A percentile compares a stretch with the other conserved stretches of the same genome.
phyloP scores from a whole-genome alignment of 64 coral and sea anemone species.

The Montipora cactus region DNA sequence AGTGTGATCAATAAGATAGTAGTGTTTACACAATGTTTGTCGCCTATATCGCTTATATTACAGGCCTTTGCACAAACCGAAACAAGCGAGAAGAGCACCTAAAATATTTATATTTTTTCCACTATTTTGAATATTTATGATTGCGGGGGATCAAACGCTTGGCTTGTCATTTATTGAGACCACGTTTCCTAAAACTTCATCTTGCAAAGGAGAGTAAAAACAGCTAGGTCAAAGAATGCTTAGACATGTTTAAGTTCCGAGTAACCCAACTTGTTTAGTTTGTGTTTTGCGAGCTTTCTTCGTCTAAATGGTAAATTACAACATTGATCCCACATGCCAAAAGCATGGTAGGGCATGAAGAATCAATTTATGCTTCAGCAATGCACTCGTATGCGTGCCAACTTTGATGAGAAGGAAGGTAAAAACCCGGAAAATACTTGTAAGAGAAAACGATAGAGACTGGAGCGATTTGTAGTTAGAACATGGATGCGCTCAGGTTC shows the following conservation, averaged over 20 bases:
- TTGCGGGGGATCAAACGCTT: constrained; percentile 71
- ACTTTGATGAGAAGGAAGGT: neutral
- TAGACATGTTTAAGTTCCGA: neutral
- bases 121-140: constrained; percentile 84
- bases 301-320: constrained; percentile 40
- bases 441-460: neutral
- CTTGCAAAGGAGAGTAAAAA: neutral
- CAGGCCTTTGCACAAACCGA: constrained; percentile 35
- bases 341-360: constrained; percentile 22
- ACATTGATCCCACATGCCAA: constrained; percentile 50
- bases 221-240: neutral
- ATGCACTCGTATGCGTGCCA: constrained; percentile 42
- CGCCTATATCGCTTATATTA: neutral
- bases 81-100: constrained; percentile 60
- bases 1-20: constrained; percentile 49
- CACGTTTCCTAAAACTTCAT: constrained; percentile 6
- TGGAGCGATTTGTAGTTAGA: neutral
- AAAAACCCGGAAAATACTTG: neutral
- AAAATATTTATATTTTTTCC: constrained; percentile 79
- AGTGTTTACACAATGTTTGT: constrained; percentile 59
- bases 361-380: constrained; percentile 44
- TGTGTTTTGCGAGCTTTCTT: neutral
- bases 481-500: neutral
- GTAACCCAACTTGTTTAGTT: neutral
- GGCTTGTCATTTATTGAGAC: constrained; percentile 7